phyloP scores from a whole-genome alignment of 2,797 vertebrate species.

The Pseudocheirus occidentalis region DNA sequence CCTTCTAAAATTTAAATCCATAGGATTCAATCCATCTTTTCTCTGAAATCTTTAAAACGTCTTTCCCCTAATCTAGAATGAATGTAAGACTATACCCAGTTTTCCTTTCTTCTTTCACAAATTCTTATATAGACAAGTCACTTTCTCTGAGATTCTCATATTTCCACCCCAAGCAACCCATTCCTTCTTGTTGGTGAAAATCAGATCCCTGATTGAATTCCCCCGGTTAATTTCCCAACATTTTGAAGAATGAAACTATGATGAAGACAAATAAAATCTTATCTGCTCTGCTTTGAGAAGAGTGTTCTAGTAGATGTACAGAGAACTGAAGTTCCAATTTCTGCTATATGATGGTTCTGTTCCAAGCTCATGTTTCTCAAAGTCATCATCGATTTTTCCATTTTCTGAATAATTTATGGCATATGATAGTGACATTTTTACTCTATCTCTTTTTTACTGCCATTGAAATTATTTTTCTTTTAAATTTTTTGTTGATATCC shows the following conservation, averaged over 20 bases:
- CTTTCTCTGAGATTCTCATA: not conserved
- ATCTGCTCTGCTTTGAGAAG: not conserved
- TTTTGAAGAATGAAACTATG: not conserved
- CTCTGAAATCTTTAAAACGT: not conserved
- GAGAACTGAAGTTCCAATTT: not conserved
- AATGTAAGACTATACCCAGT: not conserved
- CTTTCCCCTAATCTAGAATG: not conserved
- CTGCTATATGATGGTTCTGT: not conserved
- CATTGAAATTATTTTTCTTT: not conserved
- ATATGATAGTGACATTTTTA: not conserved
- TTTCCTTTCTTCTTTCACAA: not conserved
- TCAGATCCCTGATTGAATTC: not conserved
- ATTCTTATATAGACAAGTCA: not conserved
- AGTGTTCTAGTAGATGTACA: not conserved
- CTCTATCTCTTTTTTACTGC: not conserved
- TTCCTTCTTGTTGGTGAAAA: not conserved
- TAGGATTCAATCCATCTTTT: not conserved
- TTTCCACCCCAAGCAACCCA: not conserved
- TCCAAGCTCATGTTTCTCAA: not conserved
- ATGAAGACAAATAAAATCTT: not conserved
- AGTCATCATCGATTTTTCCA: not conserved
- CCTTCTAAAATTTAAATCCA: not conserved
- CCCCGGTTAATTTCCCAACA: not conserved
- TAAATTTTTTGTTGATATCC: not conserved
- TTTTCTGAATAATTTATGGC: not conserved